phyloP scores from a whole-genome alignment of 2,888 invertebrate species.

The Ctena decussata region DNA sequence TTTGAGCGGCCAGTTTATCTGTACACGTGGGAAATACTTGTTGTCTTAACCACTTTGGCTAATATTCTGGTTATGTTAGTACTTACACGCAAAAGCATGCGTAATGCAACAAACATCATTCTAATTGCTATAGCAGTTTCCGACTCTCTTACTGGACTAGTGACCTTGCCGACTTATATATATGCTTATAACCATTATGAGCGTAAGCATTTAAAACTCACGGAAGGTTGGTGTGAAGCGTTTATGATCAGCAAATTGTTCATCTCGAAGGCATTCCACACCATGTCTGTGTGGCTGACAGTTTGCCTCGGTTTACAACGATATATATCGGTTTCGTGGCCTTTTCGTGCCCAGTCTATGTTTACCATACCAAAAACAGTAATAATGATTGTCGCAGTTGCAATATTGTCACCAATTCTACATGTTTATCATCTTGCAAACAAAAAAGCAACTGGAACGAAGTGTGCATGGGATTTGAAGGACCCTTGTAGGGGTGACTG shows the following conservation, averaged over 20 bases:
- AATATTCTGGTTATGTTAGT: constrained; percentile 59
- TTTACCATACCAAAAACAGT: constrained; percentile 27
- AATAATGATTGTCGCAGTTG: constrained; percentile 22
- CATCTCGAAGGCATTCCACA: constrained; percentile 54
- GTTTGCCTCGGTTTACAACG: constrained; percentile 62
- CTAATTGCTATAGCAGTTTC: constrained; percentile 58
- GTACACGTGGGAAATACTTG: constrained; percentile 34
- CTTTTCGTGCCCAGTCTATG: constrained; percentile 30
- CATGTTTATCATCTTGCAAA: constrained; percentile 39
- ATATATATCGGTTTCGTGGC: constrained; percentile 53
- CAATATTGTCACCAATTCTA: constrained; percentile 33
- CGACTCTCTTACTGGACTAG: constrained; percentile 57
- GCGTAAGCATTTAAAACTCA: neutral
- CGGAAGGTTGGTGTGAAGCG: constrained; percentile 38
- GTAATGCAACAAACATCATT: constrained; percentile 57
- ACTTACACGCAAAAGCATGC: constrained; percentile 50
- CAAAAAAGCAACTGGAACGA: constrained; percentile 18
- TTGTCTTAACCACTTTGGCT: constrained; percentile 45
- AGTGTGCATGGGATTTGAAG: constrained; percentile 33
- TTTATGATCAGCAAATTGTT: constrained; percentile 40
- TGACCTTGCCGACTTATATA: constrained; percentile 50
- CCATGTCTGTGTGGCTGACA: constrained; percentile 66
- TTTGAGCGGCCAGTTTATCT: constrained; percentile 36
- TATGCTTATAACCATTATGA: constrained; percentile 35
- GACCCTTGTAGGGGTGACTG: constrained; percentile 30